These are phyloP conservation scores for Scaptodrosophila lebanonensis DNA, from an alignment of 1,140 invertebrate species.

Conservation along the genomic window DNA sequence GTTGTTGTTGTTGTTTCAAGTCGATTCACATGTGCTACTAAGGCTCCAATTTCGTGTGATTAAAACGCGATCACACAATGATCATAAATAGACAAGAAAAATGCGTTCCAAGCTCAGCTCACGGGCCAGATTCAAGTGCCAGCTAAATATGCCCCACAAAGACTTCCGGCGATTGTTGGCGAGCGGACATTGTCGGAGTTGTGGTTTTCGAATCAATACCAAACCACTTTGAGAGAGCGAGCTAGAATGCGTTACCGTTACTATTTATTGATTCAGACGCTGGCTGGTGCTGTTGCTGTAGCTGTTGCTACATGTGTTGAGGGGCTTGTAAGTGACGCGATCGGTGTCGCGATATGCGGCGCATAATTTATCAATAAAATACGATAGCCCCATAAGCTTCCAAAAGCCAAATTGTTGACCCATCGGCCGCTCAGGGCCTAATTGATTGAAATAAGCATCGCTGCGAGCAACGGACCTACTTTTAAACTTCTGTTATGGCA, in stretches of 20 bases:
- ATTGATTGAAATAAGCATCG: slow-evolving; percentile 63
- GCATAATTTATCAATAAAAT: slow-evolving; percentile 70
- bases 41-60: slow-evolving; percentile 42
- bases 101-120: neutral
- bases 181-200: neutral
- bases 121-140: slow-evolving; percentile 15
- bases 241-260: too few relatives aligned
- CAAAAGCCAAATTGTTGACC: slow-evolving; percentile 42
- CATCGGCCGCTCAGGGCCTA: slow-evolving; percentile 38
- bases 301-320: too few relatives aligned
- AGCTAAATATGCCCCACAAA: slow-evolving; percentile 58
- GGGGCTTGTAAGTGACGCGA: slow-evolving; percentile 70
- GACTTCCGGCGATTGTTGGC: slow-evolving; percentile 52
- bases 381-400: slow-evolving; percentile 39
- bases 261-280: slow-evolving; percentile 58
- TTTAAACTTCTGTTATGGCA: too few relatives aligned
- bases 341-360: slow-evolving; percentile 43
- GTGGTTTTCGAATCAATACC: too few relatives aligned
- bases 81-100: slow-evolving; percentile 51
- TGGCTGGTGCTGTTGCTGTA: too few relatives aligned
- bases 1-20: too few relatives aligned
- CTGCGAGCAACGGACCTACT: slow-evolving; percentile 9
- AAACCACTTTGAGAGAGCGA: too few relatives aligned
- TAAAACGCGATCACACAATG: slow-evolving; percentile 72
- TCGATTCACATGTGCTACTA: slow-evolving; percentile 57